These are phyloP conservation scores for Ophion slaviceki DNA, from an alignment of 2,888 invertebrate genomes.

Conservation along the genomic window DNA sequence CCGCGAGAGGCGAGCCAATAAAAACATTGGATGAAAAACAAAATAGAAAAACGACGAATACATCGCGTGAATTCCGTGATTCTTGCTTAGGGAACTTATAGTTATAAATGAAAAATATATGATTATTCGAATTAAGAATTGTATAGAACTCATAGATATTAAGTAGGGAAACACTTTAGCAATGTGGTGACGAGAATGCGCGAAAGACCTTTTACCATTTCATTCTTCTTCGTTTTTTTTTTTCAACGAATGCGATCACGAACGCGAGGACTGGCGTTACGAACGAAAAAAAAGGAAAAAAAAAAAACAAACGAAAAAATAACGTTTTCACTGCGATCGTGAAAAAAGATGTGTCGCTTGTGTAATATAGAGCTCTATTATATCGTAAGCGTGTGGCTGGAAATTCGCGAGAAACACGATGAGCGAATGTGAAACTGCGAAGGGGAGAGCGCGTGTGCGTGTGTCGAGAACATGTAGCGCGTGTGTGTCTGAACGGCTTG, in stretches of 20 bases:
- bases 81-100: constrained; percentile 12
- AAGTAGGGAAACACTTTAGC: constrained; percentile 64
- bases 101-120: constrained; percentile 63
- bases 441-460: constrained; percentile 1
- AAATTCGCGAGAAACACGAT: neutral
- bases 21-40: neutral
- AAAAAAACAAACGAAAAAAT: neutral
- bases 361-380: constrained; percentile 80
- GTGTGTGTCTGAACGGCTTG: constrained; percentile 33
- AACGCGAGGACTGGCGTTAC: constrained; percentile 30
- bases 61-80: neutral
- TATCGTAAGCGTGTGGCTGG: constrained; percentile 71
- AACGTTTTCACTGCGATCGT: constrained; percentile 41
- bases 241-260: constrained; percentile 45
- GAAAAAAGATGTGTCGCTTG: constrained; percentile 69
- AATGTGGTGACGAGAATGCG: constrained; percentile 23
- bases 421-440: constrained; percentile 27
- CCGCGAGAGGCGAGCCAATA: constrained; percentile 17
- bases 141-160: constrained; percentile 61
- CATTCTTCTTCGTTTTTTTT: constrained; percentile 26
- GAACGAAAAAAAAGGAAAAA: neutral
- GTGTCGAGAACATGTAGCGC: constrained; percentile 46
- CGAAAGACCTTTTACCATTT: constrained; percentile 57
- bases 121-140: constrained; percentile 60
- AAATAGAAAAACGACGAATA: neutral